Evolutionary conservation across 2,113 vertebrate genomes (phyloP).

Genomic region (Struthidea cinerea): DNA sequence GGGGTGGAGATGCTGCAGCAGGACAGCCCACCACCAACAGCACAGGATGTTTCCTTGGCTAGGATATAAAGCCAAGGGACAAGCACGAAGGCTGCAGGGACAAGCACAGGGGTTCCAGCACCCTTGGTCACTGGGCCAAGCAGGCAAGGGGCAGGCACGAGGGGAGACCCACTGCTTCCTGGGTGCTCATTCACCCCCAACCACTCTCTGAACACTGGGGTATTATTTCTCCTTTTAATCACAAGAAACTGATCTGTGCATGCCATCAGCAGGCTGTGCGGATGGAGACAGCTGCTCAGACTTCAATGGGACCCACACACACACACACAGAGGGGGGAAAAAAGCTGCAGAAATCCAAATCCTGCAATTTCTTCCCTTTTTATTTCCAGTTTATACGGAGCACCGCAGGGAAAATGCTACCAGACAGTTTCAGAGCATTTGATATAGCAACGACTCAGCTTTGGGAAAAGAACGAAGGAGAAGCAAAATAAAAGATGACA

Average conservation of each 20-base stretch:
- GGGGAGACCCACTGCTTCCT: neutral
- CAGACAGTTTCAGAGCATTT: conserved; percentile 47
- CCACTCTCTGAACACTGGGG: neutral
- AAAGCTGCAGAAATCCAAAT: conserved; percentile 27
- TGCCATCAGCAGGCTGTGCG: neutral
- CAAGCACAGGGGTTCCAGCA: neutral
- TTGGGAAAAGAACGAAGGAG: conserved; percentile 40
- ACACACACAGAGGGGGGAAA: neutral
- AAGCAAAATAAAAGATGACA: conserved; percentile 58
- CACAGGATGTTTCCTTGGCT: accelerated
- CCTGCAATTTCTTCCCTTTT: conserved; percentile 41
- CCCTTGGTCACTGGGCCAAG: neutral
- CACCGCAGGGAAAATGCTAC: conserved; percentile 43
- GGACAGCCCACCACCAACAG: accelerated
- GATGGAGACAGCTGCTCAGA: conserved; percentile 51
- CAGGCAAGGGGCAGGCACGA: neutral
- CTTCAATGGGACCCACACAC: neutral
- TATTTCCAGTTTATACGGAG: conserved; percentile 36
- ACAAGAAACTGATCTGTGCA: conserved; percentile 40
- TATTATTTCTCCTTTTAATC: conserved; percentile 51
- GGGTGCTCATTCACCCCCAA: neutral
- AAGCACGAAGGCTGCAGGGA: neutral
- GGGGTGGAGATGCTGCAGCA: neutral
- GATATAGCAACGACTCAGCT: conserved; percentile 34
- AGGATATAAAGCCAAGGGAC: neutral